Percentiles rank a stretch among this genome's conserved stretches.
Evolutionary conservation across 1,140 invertebrate genomes (phyloP).

Genomic region (Drosophila cardini): DNA sequence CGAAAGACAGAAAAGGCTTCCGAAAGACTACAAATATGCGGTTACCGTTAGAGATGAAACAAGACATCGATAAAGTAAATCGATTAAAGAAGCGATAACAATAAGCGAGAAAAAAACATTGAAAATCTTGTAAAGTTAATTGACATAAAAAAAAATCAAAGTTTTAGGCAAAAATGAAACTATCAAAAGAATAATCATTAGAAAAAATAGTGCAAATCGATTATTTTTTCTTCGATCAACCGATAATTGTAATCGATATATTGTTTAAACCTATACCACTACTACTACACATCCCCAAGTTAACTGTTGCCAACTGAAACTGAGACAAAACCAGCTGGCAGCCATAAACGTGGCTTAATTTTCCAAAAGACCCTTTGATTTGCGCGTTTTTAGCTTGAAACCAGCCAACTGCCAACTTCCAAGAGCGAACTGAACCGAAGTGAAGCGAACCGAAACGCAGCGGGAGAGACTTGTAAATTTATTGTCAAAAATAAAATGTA

Average conservation of each 20-base stretch:
- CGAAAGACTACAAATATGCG: slow-evolving; percentile 65
- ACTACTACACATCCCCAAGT: too few species aligned
- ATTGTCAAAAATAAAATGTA: slow-evolving; percentile 79
- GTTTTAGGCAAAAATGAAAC: too few species aligned
- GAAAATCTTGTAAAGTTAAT: too few species aligned
- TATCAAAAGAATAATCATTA: too few species aligned
- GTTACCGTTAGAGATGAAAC: slow-evolving; percentile 17
- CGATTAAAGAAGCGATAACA: too few species aligned
- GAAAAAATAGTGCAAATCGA: too few species aligned
- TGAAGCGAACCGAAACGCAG: slow-evolving; percentile 25
- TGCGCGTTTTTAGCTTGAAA: slow-evolving; percentile 20
- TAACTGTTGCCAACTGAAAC: neutral
- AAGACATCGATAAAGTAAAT: neutral
- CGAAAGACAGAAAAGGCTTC: slow-evolving; percentile 55
- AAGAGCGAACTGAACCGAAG: slow-evolving; percentile 24
- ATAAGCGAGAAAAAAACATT: too few species aligned
- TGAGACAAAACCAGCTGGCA: neutral
- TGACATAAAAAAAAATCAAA: too few species aligned
- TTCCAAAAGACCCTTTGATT: slow-evolving; percentile 72
- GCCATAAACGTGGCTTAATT: slow-evolving; percentile 65
- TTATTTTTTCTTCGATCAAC: too few species aligned
- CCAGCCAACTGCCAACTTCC: slow-evolving; percentile 9
- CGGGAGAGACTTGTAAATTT: slow-evolving; percentile 60
- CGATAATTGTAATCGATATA: too few species aligned
- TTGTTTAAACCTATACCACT: too few species aligned